Evolutionary conservation across 1,140 invertebrate species (phyloP).

Genomic region (Bombus confusus): DNA sequence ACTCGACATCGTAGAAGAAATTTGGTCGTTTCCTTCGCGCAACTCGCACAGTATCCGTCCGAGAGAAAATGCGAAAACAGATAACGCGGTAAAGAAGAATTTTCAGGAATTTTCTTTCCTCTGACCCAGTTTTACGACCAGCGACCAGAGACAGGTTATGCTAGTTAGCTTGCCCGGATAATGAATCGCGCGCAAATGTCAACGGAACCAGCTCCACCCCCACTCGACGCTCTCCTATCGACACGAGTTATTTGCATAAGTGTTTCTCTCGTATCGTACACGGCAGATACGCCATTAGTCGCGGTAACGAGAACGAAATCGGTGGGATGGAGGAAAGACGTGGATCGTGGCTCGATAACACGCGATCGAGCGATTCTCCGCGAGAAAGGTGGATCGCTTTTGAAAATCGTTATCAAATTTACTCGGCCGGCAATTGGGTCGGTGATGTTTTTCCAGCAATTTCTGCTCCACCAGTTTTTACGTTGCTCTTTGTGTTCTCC

Average conservation of each 20-base stretch:
- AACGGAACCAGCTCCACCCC: not conserved
- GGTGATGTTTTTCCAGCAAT: constrained; percentile 3
- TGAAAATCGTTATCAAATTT: constrained; percentile 20
- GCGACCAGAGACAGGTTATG: not conserved
- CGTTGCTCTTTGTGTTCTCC: not conserved
- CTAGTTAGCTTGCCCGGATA: constrained; percentile 1
- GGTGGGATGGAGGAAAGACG: not conserved
- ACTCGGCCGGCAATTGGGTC: constrained; percentile 7
- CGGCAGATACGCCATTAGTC: not conserved
- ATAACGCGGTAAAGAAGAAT: not conserved
- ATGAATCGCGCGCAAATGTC: constrained; percentile 35
- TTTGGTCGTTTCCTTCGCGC: not conserved
- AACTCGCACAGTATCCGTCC: too few species aligned
- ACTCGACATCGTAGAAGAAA: not conserved
- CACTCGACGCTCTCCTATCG: not conserved
- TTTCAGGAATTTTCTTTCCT: constrained; percentile 17
- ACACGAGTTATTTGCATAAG: constrained; percentile 33
- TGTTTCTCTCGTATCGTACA: not conserved
- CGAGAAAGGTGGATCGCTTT: not conserved
- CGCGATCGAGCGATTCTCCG: not conserved
- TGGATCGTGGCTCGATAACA: not conserved
- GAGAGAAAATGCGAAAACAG: not conserved
- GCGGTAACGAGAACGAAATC: not conserved
- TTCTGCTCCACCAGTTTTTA: not conserved
- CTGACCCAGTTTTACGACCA: constrained; percentile 17